Evolutionary conservation across 2,888 invertebrate species (phyloP).

Genomic region (Noctuana brunneofusca): DNA sequence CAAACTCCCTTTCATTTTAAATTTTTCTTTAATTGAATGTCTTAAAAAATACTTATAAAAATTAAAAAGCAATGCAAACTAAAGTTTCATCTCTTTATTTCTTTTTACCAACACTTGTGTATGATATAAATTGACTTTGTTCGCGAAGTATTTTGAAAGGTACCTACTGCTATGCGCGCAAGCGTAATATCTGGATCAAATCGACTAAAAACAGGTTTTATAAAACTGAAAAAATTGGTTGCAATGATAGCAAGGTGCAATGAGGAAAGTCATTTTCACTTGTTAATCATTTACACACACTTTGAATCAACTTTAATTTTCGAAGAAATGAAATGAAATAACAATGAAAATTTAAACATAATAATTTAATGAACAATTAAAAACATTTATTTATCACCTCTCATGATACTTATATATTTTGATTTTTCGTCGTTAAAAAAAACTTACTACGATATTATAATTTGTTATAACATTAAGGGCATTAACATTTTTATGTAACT

Average conservation of each 20-base stretch:
- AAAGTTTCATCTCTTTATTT: neutral
- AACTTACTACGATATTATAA: too few species aligned
- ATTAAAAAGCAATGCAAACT: too few species aligned
- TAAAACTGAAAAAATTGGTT: constrained; percentile 28
- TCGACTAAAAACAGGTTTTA: constrained; percentile 32
- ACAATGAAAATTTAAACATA: neutral
- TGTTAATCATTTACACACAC: constrained; percentile 18
- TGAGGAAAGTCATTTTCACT: constrained; percentile 31
- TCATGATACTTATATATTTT: too few species aligned
- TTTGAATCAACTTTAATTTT: constrained; percentile 13
- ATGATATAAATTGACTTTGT: constrained; percentile 3
- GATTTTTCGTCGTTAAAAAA: too few species aligned
- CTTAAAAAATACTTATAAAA: too few species aligned
- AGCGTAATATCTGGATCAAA: constrained; percentile 34
- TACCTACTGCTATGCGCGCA: constrained; percentile 20
- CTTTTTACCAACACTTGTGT: neutral
- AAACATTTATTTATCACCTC: too few species aligned
- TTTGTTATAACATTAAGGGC: too few species aligned
- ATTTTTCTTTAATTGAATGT: too few species aligned
- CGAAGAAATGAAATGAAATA: constrained; percentile 13
- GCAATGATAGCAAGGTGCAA: constrained; percentile 28
- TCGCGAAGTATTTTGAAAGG: constrained; percentile 27
- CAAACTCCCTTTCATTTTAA: constrained; percentile 37
- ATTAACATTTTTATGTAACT: too few species aligned
- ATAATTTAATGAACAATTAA: neutral